Percentiles rank a stretch among this genome's conserved stretches.
Conservation (phyloP, 2,797 vertebrate species). For the Geotrypetes seraphini region DNA sequence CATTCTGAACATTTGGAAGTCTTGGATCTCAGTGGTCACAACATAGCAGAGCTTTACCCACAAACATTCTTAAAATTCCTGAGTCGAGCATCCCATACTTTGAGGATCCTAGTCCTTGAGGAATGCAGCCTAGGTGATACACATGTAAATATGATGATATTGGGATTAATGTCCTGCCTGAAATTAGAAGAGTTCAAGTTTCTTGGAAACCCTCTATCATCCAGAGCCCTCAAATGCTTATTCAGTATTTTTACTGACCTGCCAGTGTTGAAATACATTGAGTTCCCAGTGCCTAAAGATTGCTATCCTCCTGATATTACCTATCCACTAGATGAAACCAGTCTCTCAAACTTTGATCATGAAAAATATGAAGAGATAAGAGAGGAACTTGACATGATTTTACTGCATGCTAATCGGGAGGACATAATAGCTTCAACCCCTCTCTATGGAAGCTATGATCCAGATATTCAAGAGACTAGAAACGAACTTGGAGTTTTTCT, state of each 20-base stretch:
- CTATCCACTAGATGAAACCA: conserved; percentile 76
- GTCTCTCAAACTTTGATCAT: conserved; percentile 59
- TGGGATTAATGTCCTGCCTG: conserved; percentile 59
- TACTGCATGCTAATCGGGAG: conserved; percentile 60
- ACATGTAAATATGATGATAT: conserved; percentile 54
- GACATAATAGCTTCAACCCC: conserved; percentile 73
- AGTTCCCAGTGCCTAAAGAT: conserved; percentile 81
- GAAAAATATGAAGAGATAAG: conserved; percentile 61
- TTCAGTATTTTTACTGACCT: conserved; percentile 62
- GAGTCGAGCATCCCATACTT: conserved; percentile 55
- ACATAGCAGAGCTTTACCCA: conserved; percentile 59
- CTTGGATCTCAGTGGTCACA: conserved; percentile 87
- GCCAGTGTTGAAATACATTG: conserved; percentile 63
- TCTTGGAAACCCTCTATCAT: conserved; percentile 81
- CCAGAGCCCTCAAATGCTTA: conserved; percentile 54
- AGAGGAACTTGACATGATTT: conserved; percentile 56
- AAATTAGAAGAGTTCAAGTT: conserved; percentile 72
- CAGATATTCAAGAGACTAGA: conserved; percentile 83
- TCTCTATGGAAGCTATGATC: conserved; percentile 73
- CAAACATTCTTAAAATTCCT: conserved; percentile 74
- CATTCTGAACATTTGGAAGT: conserved; percentile 69
- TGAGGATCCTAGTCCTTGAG: conserved; percentile 69
- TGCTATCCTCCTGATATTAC: conserved; percentile 69
- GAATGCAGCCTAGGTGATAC: conserved; percentile 76
- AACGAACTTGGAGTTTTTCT: conserved; percentile 77